Base-by-base conservation (phyloP, 2,888 invertebrate species). In the Drymonia ruficornis region DNA sequence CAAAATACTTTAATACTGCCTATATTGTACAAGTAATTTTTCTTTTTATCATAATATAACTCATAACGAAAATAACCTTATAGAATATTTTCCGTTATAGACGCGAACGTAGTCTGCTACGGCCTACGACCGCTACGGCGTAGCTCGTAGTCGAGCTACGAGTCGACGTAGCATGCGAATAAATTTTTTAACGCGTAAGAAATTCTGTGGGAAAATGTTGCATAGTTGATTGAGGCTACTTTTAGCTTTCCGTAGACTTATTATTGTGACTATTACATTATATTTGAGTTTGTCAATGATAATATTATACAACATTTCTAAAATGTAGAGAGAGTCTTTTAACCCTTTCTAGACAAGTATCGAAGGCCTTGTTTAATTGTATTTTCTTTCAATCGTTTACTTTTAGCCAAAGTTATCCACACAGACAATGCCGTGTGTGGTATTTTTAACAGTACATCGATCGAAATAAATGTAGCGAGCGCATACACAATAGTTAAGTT, bases 81-180 rank as follows among this genome's bases (percentile, higher is more conserved):
- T 23, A 23, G 1, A 23, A 23, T 23, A 7, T 23, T 23, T 11
- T 31, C 31, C 11, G 12, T 31, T 31, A 12, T 31, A 15, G 16
- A 16, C 16, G 16, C 47, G 6, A 28, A 29, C 42, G 50, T 56
- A 48, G 38, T 50, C 55, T 56, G 58, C 56, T 45, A 54, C 57
- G 53, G 43, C 61, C 67, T 63, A 64, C 53, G 52, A 53, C 47
- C 42, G 52, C 67, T 72, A 71, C 71, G 67, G 53, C 61, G 70
- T 63, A 63, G 63, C 43, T 55, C 63, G 75, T 75, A 75, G 70
- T 61, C 47, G 45, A 50, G 48, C 73, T 78, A 76, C 76, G 70
- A 68, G 53, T 59, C 43, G 54, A 59, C 68, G 72, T 75, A 70
- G 72, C 67, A 54, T 59, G 56, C 59, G 64, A 67, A 65, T 61